Conservation (phyloP, 1,140 invertebrate genomes). For the Drosophila nebulosa region DNA sequence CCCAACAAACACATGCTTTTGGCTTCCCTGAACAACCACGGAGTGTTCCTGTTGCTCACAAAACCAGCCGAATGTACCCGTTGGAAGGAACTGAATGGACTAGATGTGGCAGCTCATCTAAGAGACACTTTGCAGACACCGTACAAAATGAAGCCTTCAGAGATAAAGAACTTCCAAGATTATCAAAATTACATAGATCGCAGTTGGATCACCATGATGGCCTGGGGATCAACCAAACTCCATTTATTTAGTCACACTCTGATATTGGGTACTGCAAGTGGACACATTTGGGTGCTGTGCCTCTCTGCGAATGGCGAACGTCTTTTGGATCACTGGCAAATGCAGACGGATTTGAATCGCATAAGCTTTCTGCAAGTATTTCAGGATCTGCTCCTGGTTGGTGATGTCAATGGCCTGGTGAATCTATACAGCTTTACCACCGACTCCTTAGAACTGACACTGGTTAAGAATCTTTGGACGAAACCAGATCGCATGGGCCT, state of each 20-base stretch:
- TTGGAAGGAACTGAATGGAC: slow-evolving; percentile 17
- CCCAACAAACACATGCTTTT: slow-evolving; percentile 34
- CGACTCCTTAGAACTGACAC: not conserved
- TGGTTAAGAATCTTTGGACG: slow-evolving; percentile 48
- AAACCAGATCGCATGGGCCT: slow-evolving; percentile 53
- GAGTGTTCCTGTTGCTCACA: slow-evolving; percentile 26
- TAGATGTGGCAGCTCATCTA: slow-evolving; percentile 29
- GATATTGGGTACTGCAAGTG: slow-evolving; percentile 50
- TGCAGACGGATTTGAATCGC: slow-evolving; percentile 40
- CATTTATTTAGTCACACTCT: not conserved
- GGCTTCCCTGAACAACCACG: slow-evolving; percentile 35
- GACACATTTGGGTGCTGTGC: slow-evolving; percentile 44
- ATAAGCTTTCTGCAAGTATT: slow-evolving; percentile 37
- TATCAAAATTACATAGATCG: slow-evolving; percentile 45
- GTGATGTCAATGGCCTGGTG: slow-evolving; percentile 32
- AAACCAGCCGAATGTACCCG: slow-evolving; percentile 14
- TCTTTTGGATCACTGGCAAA: slow-evolving; percentile 10
- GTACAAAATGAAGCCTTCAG: not conserved
- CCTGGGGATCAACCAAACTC: slow-evolving; percentile 25
- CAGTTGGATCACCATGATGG: slow-evolving; percentile 61
- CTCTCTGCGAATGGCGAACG: slow-evolving; percentile 7
- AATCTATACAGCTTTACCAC: slow-evolving; percentile 29
- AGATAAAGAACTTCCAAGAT: slow-evolving; percentile 31
- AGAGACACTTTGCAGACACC: slow-evolving; percentile 33
- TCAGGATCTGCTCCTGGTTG: slow-evolving; percentile 50